A percentile compares a stretch with the other conserved stretches of the same genome.
These are phyloP conservation scores for Bombus polaris DNA, from an alignment of 1,140 invertebrate species.

Conservation along the genomic window DNA sequence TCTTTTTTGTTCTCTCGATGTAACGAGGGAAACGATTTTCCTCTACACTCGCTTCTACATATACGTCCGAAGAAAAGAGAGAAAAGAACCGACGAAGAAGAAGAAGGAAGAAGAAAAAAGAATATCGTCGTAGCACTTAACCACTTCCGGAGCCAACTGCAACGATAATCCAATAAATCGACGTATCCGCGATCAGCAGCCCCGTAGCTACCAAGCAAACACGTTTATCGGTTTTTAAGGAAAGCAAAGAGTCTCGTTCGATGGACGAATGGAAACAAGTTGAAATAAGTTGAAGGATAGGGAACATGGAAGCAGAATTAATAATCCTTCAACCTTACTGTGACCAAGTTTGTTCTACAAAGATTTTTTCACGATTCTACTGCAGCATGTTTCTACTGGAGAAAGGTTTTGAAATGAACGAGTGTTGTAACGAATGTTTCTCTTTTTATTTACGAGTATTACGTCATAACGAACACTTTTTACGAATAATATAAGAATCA, in stretches of 20 bases:
- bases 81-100: background rate
- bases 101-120: background rate
- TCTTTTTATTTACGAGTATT: too few relatives aligned
- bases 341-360: background rate
- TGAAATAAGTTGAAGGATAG: background rate
- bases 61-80: too few relatives aligned
- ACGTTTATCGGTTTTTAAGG: constrained; percentile 64
- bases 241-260: background rate
- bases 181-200: constrained; percentile 51
- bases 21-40: constrained; percentile 10
- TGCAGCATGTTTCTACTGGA: too few relatives aligned
- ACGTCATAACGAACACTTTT: too few relatives aligned
- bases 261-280: background rate
- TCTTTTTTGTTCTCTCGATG: background rate
- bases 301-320: background rate
- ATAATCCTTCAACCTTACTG: background rate
- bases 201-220: constrained; percentile 47
- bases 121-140: constrained; percentile 29
- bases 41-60: background rate
- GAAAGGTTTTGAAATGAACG: too few relatives aligned
- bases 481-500: too few relatives aligned
- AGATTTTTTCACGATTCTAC: background rate
- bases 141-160: constrained; percentile 44
- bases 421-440: too few relatives aligned
- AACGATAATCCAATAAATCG: constrained; percentile 48